These are phyloP conservation scores for Camelus dromedarius DNA, from an alignment of 2,113 vertebrate genomes.

Conservation along the genomic window DNA sequence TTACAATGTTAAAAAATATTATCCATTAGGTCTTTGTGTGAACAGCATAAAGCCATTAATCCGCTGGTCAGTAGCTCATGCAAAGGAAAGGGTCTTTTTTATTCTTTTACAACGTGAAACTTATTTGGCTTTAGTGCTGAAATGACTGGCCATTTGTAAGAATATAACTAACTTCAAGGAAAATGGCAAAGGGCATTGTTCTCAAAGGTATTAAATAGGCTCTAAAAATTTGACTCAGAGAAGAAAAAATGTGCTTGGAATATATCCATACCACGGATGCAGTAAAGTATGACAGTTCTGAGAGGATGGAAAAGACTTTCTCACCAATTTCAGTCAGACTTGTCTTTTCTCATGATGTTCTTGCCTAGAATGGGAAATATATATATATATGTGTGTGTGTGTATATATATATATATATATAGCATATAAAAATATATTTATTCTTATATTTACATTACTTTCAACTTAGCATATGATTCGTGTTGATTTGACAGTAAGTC, in stretches of 20 bases:
- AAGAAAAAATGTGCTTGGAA: not conserved
- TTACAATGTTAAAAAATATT: not conserved
- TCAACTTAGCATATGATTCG: not conserved
- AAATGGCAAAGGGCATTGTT: conserved; percentile 35
- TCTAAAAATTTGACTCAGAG: conserved; percentile 31
- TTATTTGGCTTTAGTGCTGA: conserved; percentile 31
- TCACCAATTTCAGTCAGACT: not conserved
- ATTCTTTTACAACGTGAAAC: conserved; percentile 21
- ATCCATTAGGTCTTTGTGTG: not conserved
- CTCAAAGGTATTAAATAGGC: conserved; percentile 5
- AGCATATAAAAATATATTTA: too few species aligned
- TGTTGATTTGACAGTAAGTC: not conserved
- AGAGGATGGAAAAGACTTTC: not conserved
- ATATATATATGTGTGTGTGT: not conserved
- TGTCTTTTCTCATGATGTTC: not conserved
- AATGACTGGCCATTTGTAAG: conserved; percentile 27
- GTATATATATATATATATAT: not conserved
- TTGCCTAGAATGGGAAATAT: not conserved
- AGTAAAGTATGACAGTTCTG: not conserved
- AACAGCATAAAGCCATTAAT: not conserved
- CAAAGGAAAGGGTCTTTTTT: not conserved
- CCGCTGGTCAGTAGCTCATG: not conserved
- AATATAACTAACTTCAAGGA: conserved; percentile 43
- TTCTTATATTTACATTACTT: not conserved
- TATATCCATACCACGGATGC: not conserved